These are phyloP conservation scores for Chascanopsetta lugubris DNA, from an alignment of 2,113 vertebrate species.

Conservation along the genomic window DNA sequence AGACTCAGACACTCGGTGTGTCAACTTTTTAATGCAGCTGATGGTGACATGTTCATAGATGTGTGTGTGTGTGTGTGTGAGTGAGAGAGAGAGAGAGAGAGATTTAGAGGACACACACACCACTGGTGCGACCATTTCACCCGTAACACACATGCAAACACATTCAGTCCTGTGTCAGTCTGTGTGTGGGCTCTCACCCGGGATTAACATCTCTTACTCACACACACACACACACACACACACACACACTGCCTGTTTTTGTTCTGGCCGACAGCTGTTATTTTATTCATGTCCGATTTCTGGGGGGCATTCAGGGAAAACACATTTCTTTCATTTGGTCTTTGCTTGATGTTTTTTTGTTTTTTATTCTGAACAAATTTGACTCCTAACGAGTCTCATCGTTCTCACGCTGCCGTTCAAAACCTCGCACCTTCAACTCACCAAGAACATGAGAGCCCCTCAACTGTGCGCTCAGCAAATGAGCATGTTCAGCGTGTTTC, in stretches of 20 bases:
- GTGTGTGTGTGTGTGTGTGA: conserved; percentile 16
- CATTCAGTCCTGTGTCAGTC: neutral
- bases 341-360: conserved; percentile 30
- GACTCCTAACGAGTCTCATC: conserved; percentile 2
- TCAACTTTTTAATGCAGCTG: neutral
- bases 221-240: conserved; percentile 4
- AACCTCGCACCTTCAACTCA: too few species aligned
- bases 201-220: conserved; percentile 46
- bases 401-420: neutral
- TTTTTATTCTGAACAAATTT: conserved; percentile 10
- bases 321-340: conserved; percentile 43
- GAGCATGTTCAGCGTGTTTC: too few species aligned
- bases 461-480: too few species aligned
- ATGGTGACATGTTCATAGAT: conserved; percentile 14
- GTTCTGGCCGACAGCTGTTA: conserved; percentile 58
- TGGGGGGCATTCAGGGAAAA: conserved; percentile 33
- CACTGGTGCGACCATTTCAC: neutral
- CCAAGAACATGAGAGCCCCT: too few species aligned
- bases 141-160: conserved; percentile 20
- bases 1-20: too few species aligned
- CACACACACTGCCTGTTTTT: conserved; percentile 34
- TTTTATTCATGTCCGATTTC: conserved; percentile 34
- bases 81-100: neutral
- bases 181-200: conserved; percentile 6
- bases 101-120: conserved; percentile 28